Base-by-base conservation (phyloP, 2,113 vertebrate species). In the Microcebus lehilahytsara region DNA sequence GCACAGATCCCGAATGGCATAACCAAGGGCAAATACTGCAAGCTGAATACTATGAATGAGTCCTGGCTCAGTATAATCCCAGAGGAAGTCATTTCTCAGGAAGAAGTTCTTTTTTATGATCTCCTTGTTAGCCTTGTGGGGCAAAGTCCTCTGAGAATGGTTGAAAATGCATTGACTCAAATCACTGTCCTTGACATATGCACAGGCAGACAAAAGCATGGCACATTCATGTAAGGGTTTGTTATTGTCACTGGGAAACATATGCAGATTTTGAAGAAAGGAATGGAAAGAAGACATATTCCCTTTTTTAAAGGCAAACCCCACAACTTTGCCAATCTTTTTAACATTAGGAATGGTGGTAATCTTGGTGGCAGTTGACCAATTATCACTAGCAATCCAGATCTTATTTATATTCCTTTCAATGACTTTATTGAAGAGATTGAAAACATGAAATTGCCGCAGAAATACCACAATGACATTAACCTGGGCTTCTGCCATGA, bases 301-400 rank as follows among this genome's bases (percentile, higher is more conserved):
- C 94, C 99, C 98, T 25, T 96, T 99, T 98, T 98, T 99, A 98
- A 99, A 99, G 58, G 99, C 98, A 98, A 99, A 99, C 40, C 99
- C 99, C 62, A 99, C 97, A 42, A 99, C 92, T 22, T 98, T 98
- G 58, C 99, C 99, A 11, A 99, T 97, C 49, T 98, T 98, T n/a
- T 97, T 93, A 71, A 99, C 97, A 27, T 98, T 97, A 51, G 98
- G 96, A 80, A 99, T 97, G 25, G 96, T 98, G 64, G 97, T 97
- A 40, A 99, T 98, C 81, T 98, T 97, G 79, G 95, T 97, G 32
- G 99, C 97, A 5, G 98, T 98, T 0, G 99, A 99, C 99, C 99
- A 99, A 46, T 98, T 99, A 95, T 99, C 99, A 71, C 99, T 99
- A n/a, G 99, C 99, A 97, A 99, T 98, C 99, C 99, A 99, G 20